Base-by-base conservation (phyloP, 35 echinoderm and acorn worm species). In the Heliocidaris tuberculata region DNA sequence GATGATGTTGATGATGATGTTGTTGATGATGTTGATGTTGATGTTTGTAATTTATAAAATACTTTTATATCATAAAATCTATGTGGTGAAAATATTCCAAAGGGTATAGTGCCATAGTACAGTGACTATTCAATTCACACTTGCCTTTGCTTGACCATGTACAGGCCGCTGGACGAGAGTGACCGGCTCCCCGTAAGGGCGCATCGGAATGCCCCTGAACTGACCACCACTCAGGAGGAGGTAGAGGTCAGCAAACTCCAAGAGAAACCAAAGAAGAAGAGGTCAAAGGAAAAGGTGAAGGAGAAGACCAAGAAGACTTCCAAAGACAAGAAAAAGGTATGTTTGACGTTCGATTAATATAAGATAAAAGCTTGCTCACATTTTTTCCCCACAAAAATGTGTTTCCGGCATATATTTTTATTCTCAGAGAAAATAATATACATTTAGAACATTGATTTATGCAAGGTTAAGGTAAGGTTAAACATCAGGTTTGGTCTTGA, bases 321-420 rank as follows among this genome's bases (percentile, higher is more conserved):
- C 19, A 96, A 96, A 48, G 97, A 97, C 95, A 97, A 97, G 30
- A 99, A 97, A 94, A 99, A 99, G 96, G 98, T 99, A 88, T 15
- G 59, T 96, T 47, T 13, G 52, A 56, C 10, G 10, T 56, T 11
- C 15, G 52, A 56, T 56, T 56, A 15, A 56, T 56, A 56, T 3
- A 42, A 42, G 3, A 42, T 42, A 42, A 3, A 42, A 42, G 35
- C 35, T 42, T 42, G 3, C n/a, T n/a, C n/a, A 42, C 1, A 42
- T 42, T 42, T 42, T 42, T 42, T 42, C 35, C 3, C 3, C 35
- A 42, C 35, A 42, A 42, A 42, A 1, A 42, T 42, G 35, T 42
- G 35, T 42, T 42, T 42, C 35, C 3, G 35, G 35, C 3, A 42
- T 42, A 42, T 42, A 42, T 42, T 42, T 42, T 42, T 42, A 42